phyloP scores from a whole-genome alignment of 1,140 invertebrate genomes.

The Periplaneta americana region DNA sequence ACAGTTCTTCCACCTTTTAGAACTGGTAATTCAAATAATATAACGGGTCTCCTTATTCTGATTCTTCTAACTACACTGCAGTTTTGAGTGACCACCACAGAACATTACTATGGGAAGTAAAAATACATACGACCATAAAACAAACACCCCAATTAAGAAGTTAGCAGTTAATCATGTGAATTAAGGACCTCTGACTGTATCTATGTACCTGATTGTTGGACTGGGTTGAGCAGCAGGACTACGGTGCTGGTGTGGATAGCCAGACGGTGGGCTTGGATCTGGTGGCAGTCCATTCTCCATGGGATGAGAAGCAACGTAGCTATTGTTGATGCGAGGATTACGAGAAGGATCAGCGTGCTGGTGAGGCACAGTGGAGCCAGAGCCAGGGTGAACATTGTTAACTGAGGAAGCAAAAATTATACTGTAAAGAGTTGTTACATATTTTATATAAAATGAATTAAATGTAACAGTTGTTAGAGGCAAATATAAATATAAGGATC shows the following conservation, averaged over 20 bases:
- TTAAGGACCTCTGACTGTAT: no score
- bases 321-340: conserved; percentile 34
- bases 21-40: no score
- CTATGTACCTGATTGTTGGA: conserved; percentile 45
- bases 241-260: conserved; percentile 21
- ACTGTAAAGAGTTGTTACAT: neutral
- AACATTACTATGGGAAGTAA: no score
- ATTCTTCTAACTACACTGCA: no score
- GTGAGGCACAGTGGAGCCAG: conserved; percentile 30
- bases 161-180: no score
- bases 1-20: no score
- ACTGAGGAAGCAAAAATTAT: conserved; percentile 31
- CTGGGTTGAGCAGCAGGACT: conserved; percentile 40
- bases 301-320: conserved; percentile 34
- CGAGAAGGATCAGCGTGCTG: conserved; percentile 35
- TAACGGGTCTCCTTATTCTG: no score
- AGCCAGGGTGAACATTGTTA: conserved; percentile 46
- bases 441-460: neutral
- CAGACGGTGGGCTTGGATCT: conserved; percentile 37
- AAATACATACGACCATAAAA: no score
- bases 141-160: no score
- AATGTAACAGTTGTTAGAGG: neutral
- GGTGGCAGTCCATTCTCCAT: conserved; percentile 48
- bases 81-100: no score
- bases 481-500: neutral